Base-by-base conservation (phyloP, 2,113 vertebrate species). In the Phalacrocorax brasilianus region DNA sequence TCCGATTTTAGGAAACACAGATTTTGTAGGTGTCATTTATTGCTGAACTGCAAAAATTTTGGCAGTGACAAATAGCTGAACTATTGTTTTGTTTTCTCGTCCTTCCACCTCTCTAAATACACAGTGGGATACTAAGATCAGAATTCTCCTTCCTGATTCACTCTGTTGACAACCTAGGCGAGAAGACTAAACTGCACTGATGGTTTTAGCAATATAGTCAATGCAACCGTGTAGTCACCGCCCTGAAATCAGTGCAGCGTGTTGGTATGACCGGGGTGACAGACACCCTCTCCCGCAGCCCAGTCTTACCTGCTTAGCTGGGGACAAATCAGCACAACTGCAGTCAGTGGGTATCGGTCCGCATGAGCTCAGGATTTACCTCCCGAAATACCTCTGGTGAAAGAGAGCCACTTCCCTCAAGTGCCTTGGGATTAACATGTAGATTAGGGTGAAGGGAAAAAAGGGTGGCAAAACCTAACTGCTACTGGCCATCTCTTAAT, bases 161-260 rank as follows among this genome's bases (percentile, higher is more conserved):
- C 45, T 19, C 45, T 45, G 12, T 45, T 45, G 45, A 45, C 45
- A 45, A 47, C 45, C 45, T 47, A 47, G 19, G 45, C 8, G 9
- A 47, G 45, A 47, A 47, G 45, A 19, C 19, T 47, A 47, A 47
- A 47, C 18, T 47, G 20, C 45, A 47, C 18, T 47, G 18, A 47
- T 47, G 19, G 45, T 47, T 47, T 47, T 47, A 47, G 18, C 45
- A 47, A 47, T 24, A 14, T 13, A 18, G n/a, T 24, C 38, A 45
- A 22, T 12, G 16, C 2, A 7, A 50, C 26, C 21, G 12, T 14
- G 20, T 6, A 47, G 20, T 58, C 42, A 45, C 9, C 22, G 7
- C 5, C 10, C n/a, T 10, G 13, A 62, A 77, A 52, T 19, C 55
- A 40, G 12, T 4, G 12, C 22, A 9, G 53, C 0, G 3, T 0